Base-by-base conservation (phyloP, 2,113 vertebrate species). In the Aldabrachelys gigantea region DNA sequence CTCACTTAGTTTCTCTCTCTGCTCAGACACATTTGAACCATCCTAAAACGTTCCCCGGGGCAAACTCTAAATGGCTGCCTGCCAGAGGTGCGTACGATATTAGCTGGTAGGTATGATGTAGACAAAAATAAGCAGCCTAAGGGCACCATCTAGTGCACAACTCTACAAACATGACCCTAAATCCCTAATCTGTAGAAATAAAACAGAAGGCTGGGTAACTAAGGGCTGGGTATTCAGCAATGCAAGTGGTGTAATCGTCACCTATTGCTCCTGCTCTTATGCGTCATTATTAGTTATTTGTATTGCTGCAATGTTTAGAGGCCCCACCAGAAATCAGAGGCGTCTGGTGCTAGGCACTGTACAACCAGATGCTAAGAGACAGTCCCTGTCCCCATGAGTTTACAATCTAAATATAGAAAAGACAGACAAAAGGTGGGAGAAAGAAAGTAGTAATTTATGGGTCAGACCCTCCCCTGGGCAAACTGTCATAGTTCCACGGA, bases 101-200 rank as follows among this genome's bases (percentile, higher is more conserved):
- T 78, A 84, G 69, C 27, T 49, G 62, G 17, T 14, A 24, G 84
- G 80, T 59, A 79, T 14, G 38, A 59, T 14, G 21, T 4, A n/a
- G 50, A 1, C 44, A 53, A 90, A 38, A 13, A 81, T 65, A 91
- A 80, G 82, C 94, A 97, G 97, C 94, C 95, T 96, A 94, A 94
- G 97, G 94, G 93, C 97, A 96, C 97, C 97, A 97, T 85, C 97
- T 96, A 97, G 97, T 97, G 97, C 93, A 92, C 53, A 91, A 50
- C 82, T 2, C 1, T 82, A 59, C 78, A 85, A 11, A 80, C 50
- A 22, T n/a, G 59, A 50, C 53, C 29, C n/a, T 6, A 72, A 9
- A 56, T 25, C 29, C 35, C 57, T 76, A 27, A 44, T 8, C 22
- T 27, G 27, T 25, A 16, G 44, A 35, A 24, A 35, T 19, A 29